A percentile compares a stretch with the other conserved stretches of the same genome.
Evolutionary conservation across 2,113 vertebrate genomes (phyloP).

Genomic region (Chamaea fasciata): DNA sequence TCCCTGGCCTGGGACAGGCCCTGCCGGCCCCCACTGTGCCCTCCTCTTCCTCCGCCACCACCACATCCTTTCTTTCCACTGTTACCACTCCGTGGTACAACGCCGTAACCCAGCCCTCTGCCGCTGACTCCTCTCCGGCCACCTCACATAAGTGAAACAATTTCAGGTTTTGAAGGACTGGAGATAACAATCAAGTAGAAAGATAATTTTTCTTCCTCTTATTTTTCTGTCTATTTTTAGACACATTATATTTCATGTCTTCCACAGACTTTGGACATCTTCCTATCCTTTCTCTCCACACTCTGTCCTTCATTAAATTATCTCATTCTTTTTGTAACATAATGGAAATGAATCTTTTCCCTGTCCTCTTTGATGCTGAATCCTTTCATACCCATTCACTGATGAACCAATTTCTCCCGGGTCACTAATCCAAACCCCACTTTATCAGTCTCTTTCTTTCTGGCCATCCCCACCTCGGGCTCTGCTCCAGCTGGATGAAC

Average conservation of each 20-base stretch:
- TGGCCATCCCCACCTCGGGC: not conserved
- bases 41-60: accelerated
- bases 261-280: not conserved
- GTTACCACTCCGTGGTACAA: not conserved
- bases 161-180: not conserved
- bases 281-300: not conserved
- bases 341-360: constrained; percentile 17
- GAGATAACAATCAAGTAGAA: not conserved
- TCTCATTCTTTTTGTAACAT: not conserved
- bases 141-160: not conserved
- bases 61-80: not conserved
- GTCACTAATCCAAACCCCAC: not conserved
- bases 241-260: not conserved
- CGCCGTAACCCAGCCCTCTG: not conserved
- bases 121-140: not conserved
- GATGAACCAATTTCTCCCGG: accelerated
- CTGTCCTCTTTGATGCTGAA: not conserved
- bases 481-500: not conserved
- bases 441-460: not conserved
- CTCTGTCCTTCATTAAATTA: constrained; percentile 26
- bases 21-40: not conserved
- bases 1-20: no score
- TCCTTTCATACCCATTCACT: not conserved
- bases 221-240: constrained; percentile 33
- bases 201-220: not conserved